Evolutionary conservation across 1,140 invertebrate genomes (phyloP).

Genomic region (Caenorhabditis briggsae): DNA sequence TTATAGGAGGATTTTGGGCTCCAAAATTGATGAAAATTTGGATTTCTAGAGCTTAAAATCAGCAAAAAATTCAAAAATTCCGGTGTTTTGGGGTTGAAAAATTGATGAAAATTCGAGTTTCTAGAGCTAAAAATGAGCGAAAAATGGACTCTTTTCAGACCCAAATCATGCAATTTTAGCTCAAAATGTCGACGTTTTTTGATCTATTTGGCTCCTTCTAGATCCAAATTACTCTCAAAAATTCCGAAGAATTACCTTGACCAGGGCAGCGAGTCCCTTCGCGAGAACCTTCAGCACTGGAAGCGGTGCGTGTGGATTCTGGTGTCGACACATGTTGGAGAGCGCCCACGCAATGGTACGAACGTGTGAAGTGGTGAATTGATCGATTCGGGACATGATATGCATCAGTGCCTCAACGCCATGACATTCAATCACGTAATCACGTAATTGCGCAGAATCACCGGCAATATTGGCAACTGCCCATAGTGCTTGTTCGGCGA

Average conservation of each 20-base stretch:
- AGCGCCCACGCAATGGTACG: conserved; percentile 67
- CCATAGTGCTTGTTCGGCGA: conserved; percentile 80
- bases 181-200: too few relatives aligned
- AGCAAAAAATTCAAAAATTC: too few relatives aligned
- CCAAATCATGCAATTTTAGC: too few relatives aligned
- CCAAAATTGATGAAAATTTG: too few relatives aligned
- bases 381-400: conserved; percentile 49
- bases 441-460: conserved; percentile 66
- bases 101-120: too few relatives aligned
- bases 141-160: too few relatives aligned
- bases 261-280: conserved; percentile 54
- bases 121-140: too few relatives aligned
- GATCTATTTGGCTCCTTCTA: too few relatives aligned
- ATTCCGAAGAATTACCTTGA: conserved; percentile 54
- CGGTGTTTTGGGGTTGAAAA: too few relatives aligned
- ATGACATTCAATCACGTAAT: conserved; percentile 64
- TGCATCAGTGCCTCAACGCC: conserved; percentile 64
- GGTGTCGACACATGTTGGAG: conserved; percentile 70
- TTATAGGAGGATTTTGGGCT: too few relatives aligned
- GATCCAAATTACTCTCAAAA: too few relatives aligned
- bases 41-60: too few relatives aligned
- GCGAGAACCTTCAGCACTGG: conserved; percentile 59
- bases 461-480: conserved; percentile 80
- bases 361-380: conserved; percentile 59
- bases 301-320: conserved; percentile 66